Conservation (phyloP, 2,113 vertebrate genomes). For the Embiotoca jacksoni region DNA sequence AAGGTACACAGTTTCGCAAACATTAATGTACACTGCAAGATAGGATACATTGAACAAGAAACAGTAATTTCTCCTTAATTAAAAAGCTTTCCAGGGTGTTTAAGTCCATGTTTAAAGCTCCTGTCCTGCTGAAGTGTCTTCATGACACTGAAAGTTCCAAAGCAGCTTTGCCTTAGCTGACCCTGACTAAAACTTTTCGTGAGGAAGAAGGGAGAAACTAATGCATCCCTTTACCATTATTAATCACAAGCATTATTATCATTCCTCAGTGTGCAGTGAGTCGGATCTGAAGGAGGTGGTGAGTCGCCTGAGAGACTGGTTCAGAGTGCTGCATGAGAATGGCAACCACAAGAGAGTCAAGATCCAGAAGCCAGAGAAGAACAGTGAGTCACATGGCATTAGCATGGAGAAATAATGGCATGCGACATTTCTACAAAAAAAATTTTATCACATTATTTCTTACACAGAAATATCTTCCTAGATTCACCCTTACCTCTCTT, state of each 20-base stretch:
- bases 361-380: slow-evolving; percentile 90
- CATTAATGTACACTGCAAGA: slow-evolving; percentile 10
- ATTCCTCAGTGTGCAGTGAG: slow-evolving; percentile 88
- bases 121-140: slow-evolving; percentile 10
- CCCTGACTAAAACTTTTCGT: neutral
- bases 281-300: slow-evolving; percentile 93
- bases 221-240: slow-evolving; percentile 44
- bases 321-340: slow-evolving; percentile 94
- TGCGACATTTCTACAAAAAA: neutral
- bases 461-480: neutral
- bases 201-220: slow-evolving; percentile 15
- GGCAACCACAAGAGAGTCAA: slow-evolving; percentile 90
- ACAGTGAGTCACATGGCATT: slow-evolving; percentile 85
- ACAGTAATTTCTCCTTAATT: slow-evolving; percentile 14
- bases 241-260: slow-evolving; percentile 43
- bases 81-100: slow-evolving; percentile 13
- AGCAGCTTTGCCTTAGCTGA: slow-evolving; percentile 11
- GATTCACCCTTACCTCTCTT: neutral
- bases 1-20: slow-evolving; percentile 84
- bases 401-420: neutral
- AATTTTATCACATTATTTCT: neutral
- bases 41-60: slow-evolving; percentile 12
- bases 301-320: slow-evolving; percentile 93
- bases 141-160: slow-evolving; percentile 2
- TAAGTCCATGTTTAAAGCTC: slow-evolving; percentile 24